Conservation (phyloP, 2,113 vertebrate species). For the Ciconia maguari region DNA sequence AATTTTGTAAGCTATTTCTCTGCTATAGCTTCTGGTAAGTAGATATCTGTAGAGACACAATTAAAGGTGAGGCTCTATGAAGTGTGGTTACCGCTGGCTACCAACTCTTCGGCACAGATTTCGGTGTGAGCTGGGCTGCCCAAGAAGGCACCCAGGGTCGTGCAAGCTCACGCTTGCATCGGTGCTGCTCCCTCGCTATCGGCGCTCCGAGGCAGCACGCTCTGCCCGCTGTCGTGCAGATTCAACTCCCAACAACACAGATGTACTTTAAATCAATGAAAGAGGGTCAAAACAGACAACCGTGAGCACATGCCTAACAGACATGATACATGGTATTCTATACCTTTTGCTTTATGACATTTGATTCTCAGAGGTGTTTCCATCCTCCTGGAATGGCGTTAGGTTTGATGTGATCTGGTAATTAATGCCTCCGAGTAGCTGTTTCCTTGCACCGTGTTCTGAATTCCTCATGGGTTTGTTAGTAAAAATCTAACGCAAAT, state of each 20-base stretch:
- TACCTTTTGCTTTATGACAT: not conserved
- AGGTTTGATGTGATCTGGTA: not conserved
- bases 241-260: not conserved
- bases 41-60: fast-evolving
- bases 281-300: not conserved
- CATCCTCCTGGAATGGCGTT: not conserved
- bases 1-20: not conserved
- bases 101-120: fast-evolving
- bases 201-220: fast-evolving
- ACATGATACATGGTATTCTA: fast-evolving
- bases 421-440: not conserved
- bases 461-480: slow-evolving; percentile 37
- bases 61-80: not conserved
- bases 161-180: fast-evolving
- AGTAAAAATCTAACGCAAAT: slow-evolving; percentile 17
- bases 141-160: not conserved
- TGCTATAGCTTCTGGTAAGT: not conserved
- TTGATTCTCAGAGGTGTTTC: not conserved
- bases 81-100: not conserved
- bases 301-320: not conserved
- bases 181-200: fast-evolving
- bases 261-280: fast-evolving
- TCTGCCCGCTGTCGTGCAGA: not conserved
- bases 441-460: not conserved
- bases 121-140: not conserved